A percentile compares a stretch with the other conserved stretches of the same genome.
Conservation (phyloP, 2,113 vertebrate genomes). For the Opisthocomus hoazin region DNA sequence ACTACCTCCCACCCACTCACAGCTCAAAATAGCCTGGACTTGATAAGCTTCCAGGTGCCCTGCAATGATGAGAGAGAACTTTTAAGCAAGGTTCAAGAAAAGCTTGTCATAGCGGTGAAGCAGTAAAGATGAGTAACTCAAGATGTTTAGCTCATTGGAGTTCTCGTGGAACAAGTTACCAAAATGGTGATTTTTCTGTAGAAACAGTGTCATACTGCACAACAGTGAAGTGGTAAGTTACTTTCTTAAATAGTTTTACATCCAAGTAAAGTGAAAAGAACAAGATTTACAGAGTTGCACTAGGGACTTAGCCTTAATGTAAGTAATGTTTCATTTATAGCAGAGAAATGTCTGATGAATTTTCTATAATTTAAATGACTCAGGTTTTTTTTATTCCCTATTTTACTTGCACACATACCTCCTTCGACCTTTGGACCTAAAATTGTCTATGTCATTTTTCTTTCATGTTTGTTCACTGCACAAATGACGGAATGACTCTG, state of each 20-base stretch:
- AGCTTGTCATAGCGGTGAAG: slow-evolving; percentile 16
- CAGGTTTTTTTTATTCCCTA: background rate
- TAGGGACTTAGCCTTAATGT: background rate
- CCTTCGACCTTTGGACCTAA: background rate
- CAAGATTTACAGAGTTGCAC: background rate
- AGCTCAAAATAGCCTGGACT: slow-evolving; percentile 18
- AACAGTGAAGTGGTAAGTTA: slow-evolving; percentile 1
- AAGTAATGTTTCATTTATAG: background rate
- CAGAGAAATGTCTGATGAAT: background rate
- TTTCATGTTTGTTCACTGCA: background rate
- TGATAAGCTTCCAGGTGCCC: slow-evolving; percentile 31
- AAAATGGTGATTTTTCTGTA: slow-evolving; percentile 26
- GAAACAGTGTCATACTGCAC: slow-evolving; percentile 5
- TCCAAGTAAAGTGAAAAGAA: slow-evolving; percentile 23
- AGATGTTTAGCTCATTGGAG: slow-evolving; percentile 11
- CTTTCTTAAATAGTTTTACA: slow-evolving; percentile 21
- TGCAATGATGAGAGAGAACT: slow-evolving; percentile 14
- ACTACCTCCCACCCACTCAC: background rate
- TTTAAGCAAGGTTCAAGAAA: slow-evolving; percentile 33
- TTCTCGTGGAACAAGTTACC: slow-evolving; percentile 27
- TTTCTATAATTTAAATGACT: background rate
- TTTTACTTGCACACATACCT: background rate
- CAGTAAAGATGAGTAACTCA: slow-evolving; percentile 44
- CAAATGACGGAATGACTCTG: background rate
- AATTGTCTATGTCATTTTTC: background rate